Percentiles rank a stretch among this genome's conserved stretches.
Evolutionary conservation across 2,113 vertebrate species (phyloP).

Genomic region (Mastomys natalensis): DNA sequence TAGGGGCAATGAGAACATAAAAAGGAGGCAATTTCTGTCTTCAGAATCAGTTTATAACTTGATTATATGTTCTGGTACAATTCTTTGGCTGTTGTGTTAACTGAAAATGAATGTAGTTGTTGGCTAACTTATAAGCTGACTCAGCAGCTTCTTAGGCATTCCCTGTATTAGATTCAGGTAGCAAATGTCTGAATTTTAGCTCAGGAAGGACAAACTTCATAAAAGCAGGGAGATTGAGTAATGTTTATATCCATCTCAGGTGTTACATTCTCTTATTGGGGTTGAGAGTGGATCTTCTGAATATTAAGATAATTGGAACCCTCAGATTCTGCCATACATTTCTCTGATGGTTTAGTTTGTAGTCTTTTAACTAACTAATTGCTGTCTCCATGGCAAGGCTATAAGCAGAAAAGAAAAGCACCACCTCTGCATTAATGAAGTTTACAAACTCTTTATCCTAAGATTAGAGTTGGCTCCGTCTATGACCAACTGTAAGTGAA

Average conservation of each 20-base stretch:
- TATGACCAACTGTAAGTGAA: background rate
- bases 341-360: constrained; percentile 85
- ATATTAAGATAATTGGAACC: constrained; percentile 88
- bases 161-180: constrained; percentile 83
- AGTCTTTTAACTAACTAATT: constrained; percentile 87
- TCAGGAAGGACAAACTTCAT: constrained; percentile 64
- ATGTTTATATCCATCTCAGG: constrained; percentile 80
- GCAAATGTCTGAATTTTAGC: constrained; percentile 82
- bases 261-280: constrained; percentile 85
- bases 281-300: constrained; percentile 85
- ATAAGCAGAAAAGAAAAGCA: constrained; percentile 77
- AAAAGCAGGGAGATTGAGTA: constrained; percentile 75
- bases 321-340: constrained; percentile 83
- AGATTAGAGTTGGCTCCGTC: constrained; percentile 57
- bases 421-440: constrained; percentile 78
- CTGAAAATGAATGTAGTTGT: constrained; percentile 78
- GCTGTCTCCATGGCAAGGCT: constrained; percentile 81
- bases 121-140: constrained; percentile 76
- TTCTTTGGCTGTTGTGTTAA: constrained; percentile 71
- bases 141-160: constrained; percentile 84
- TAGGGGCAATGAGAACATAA: constrained; percentile 40
- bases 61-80: constrained; percentile 76
- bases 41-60: constrained; percentile 71
- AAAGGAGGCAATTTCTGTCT: constrained; percentile 52
- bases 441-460: constrained; percentile 80